Conservation (phyloP, 2,113 vertebrate genomes). For the Mustela nigripes region DNA sequence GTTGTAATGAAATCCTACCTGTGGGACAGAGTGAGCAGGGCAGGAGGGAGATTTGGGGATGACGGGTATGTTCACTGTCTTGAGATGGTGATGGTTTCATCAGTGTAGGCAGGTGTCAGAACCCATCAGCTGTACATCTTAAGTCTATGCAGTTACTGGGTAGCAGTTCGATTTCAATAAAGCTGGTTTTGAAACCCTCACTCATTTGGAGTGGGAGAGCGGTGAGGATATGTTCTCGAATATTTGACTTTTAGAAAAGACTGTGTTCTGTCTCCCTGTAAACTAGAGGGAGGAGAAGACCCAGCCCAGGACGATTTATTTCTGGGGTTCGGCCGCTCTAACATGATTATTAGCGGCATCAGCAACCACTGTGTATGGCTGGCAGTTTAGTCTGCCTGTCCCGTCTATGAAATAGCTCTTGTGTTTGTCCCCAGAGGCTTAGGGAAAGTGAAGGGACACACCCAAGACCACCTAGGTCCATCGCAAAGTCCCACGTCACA, state of each 20-base stretch:
- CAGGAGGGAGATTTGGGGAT: neutral
- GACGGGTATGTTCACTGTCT: rapidly evolving
- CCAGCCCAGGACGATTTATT: neutral
- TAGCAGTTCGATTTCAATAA: neutral
- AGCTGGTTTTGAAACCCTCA: neutral
- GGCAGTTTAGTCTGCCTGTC: neutral
- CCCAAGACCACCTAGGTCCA: neutral
- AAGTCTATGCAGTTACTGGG: rapidly evolving
- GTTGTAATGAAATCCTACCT: too few species aligned
- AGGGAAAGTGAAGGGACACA: neutral
- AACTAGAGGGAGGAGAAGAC: neutral
- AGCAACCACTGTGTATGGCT: rapidly evolving
- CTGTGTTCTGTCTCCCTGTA: neutral
- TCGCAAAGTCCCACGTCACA: neutral
- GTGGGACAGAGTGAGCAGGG: neutral
- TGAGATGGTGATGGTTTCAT: too few species aligned
- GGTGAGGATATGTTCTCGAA: neutral
- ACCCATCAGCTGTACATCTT: rapidly evolving
- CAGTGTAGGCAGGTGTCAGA: neutral
- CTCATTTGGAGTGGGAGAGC: neutral
- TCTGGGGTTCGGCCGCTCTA: neutral
- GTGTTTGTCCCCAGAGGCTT: neutral
- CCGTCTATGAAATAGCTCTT: neutral
- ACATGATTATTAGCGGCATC: too few species aligned
- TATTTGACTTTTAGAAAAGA: constrained; percentile 62